Conservation (phyloP, 2,113 vertebrate species). For the Indri indri region DNA sequence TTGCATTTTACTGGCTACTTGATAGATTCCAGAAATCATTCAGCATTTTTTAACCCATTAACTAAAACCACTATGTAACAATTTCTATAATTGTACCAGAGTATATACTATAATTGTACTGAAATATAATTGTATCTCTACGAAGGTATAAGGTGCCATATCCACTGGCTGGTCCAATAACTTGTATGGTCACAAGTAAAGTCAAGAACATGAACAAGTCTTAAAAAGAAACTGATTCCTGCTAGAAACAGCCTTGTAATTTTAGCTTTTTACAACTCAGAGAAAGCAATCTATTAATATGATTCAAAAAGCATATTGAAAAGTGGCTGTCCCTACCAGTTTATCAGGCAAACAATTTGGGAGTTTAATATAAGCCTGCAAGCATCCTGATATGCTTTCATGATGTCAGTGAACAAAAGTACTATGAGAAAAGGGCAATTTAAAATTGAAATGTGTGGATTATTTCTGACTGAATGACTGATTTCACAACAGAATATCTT, state of each 20-base stretch:
- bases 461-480: constrained; percentile 59
- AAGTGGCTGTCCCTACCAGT: constrained; percentile 44
- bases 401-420: constrained; percentile 55
- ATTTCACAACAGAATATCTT: constrained; percentile 42
- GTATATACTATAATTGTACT: background rate
- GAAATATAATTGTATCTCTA: background rate
- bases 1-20: constrained; percentile 17
- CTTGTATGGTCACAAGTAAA: constrained; percentile 65
- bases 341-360: constrained; percentile 65
- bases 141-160: background rate
- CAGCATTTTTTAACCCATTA: constrained; percentile 2
- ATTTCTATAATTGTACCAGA: background rate
- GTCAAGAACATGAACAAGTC: constrained; percentile 47
- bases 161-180: background rate
- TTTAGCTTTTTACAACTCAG: constrained; percentile 64
- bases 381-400: constrained; percentile 59
- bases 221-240: constrained; percentile 70
- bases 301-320: constrained; percentile 58
- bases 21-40: background rate
- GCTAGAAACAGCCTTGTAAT: constrained; percentile 53
- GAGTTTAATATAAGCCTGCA: constrained; percentile 67
- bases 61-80: constrained; percentile 38
- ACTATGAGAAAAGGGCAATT: constrained; percentile 51
- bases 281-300: constrained; percentile 1
- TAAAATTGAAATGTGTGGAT: constrained; percentile 61